Base-by-base conservation (phyloP, 35 echinoderm and acorn worm genomes). In the Stichopus chloronotus region DNA sequence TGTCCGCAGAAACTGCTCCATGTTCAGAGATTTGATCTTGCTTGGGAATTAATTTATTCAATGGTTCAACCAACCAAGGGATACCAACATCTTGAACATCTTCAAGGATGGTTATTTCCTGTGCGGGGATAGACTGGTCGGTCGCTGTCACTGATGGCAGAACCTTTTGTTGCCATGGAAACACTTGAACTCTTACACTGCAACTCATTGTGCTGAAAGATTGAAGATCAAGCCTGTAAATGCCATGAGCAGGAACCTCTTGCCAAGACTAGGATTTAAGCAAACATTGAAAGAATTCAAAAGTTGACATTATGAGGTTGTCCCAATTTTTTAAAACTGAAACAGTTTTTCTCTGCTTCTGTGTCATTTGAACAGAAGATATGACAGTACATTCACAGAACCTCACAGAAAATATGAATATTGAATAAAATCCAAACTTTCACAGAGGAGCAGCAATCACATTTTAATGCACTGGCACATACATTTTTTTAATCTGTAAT, bases 241-340 rank as follows among this genome's bases (percentile, higher is more conserved):
- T 93, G 6, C 96, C 96, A 77, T 72, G 43, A 25, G 96, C 96
- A 59, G 96, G 96, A 43, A 98, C 94, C 76, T 98, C 96, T 69
- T 83, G 30, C 30, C 30, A 43, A 43, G 30, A 43, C 30, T 43
- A 43, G 30, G 30, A 43, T 43, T 43, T 43, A 43, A 43, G 30
- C 30, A 43, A 43, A 43, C 30, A 43, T 1, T 43, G 30, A 43
- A 43, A 43, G 30, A 43, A 43, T 43, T 43, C 30, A 43, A 43
- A 43, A 43, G 1, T 43, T 43, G 30, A 43, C 30, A 43, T 43
- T 43, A 3, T 43, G 30, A 43, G 3, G 30, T 43, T 43, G 30
- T 43, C 30, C 30, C 30, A 43, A 43, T 43, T 43, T 43, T 43
- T 43, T 43, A 43, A 43, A 43, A 43, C 30, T 43, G 30, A 43